phyloP scores from a whole-genome alignment of 2,113 vertebrate genomes.

The Centrocercus urophasianus region DNA sequence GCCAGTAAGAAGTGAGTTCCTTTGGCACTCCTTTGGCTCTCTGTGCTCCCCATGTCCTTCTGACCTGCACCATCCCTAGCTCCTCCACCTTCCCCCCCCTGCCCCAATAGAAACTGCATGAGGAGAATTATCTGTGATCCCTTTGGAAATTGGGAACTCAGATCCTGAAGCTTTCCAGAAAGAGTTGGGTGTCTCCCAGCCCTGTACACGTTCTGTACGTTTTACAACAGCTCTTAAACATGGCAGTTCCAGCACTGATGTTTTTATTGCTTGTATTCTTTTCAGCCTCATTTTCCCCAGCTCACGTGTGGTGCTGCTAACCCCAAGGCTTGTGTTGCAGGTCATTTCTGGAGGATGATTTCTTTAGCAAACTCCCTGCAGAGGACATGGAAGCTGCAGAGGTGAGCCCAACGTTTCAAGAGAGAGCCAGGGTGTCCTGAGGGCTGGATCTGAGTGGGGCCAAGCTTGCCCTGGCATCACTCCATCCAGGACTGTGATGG shows the following conservation, averaged over 20 bases:
- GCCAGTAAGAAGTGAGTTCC: slow-evolving; percentile 65
- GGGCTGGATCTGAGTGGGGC: background rate
- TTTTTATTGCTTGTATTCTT: background rate
- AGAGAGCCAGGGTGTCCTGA: background rate
- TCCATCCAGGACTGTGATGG: background rate
- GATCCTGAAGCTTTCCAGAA: background rate
- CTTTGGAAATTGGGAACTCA: background rate
- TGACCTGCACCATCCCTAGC: background rate
- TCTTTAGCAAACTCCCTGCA: slow-evolving; percentile 76
- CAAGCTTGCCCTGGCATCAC: background rate
- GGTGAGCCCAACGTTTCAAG: slow-evolving; percentile 41
- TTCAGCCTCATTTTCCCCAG: background rate
- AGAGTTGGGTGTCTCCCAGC: background rate
- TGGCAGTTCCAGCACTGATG: background rate
- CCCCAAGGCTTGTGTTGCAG: slow-evolving; percentile 26
- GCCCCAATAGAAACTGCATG: fast-evolving
- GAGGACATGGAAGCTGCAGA: slow-evolving; percentile 70
- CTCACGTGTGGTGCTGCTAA: background rate
- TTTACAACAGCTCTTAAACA: background rate
- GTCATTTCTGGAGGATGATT: slow-evolving; percentile 74
- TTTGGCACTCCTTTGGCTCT: background rate
- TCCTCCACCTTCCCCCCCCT: background rate
- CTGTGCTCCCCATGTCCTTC: background rate
- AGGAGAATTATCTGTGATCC: background rate
- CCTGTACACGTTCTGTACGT: background rate